A percentile compares a stretch with the other conserved stretches of the same genome.
Conservation (phyloP, 1,140 invertebrate species). For the Chionoecetes opilio region DNA sequence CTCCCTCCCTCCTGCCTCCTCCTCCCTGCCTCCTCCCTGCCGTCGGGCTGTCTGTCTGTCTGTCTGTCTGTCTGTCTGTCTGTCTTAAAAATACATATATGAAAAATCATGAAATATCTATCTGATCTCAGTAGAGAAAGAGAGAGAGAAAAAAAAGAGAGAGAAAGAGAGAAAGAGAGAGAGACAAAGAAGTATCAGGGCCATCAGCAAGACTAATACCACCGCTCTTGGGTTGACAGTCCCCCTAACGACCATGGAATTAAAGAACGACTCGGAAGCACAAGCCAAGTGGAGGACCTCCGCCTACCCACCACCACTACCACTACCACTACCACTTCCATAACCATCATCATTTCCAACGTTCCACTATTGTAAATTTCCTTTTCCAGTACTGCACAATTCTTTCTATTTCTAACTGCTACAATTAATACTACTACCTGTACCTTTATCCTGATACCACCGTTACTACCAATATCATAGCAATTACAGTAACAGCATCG, state of each 20-base stretch:
- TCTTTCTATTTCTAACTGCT: not conserved
- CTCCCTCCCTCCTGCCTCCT: too few species aligned
- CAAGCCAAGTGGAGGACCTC: not conserved
- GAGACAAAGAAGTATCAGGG: conserved; percentile 18
- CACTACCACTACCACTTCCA: not conserved
- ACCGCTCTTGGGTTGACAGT: not conserved
- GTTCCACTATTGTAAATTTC: not conserved
- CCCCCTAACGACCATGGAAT: not conserved
- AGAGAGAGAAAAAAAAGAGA: not conserved
- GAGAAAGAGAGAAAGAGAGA: conserved; percentile 45
- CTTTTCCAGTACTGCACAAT: too few species aligned
- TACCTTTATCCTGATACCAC: not conserved
- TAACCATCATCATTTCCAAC: not conserved
- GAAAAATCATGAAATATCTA: too few species aligned
- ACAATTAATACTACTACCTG: not conserved
- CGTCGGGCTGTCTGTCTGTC: too few species aligned
- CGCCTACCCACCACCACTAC: not conserved
- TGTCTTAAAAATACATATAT: too few species aligned
- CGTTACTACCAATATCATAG: not conserved
- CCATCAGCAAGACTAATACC: conserved; percentile 28
- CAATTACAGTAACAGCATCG: not conserved
- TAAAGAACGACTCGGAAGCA: not conserved
- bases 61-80: too few species aligned
- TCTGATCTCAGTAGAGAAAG: too few species aligned
- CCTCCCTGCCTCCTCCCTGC: too few species aligned